Base-by-base conservation (phyloP, 1,140 invertebrate genomes). In the Ceratina australensis region DNA sequence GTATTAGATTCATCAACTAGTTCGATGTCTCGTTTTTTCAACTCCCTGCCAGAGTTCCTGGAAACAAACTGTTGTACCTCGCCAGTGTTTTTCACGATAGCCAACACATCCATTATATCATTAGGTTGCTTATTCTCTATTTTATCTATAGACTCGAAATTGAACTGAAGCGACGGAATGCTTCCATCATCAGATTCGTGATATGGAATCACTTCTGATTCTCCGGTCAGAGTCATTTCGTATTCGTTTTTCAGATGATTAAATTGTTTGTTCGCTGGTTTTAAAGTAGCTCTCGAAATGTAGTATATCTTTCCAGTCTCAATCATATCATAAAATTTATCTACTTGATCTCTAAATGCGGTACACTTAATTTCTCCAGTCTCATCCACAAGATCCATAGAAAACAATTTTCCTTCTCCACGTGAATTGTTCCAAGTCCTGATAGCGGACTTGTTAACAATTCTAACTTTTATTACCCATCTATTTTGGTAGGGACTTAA, bases 321-420 rank as follows among this genome's bases (percentile, higher is more conserved):
- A 79, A 99, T 94, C 90, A 98, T 94, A 87, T 98, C 95, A 89
- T 95, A 98, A 90, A 95, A 99, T 89, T 97, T 97, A 87, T 99
- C 98, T 81, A 96, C 96, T 84, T 95, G 93, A 76, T 97, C 96
- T 87, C 95, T 97, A 88, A 99, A 99, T 12, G 95, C 98, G 2
- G 98, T 99, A n/a, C 96, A 96, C 73, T 97, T 93, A 73, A 99
- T 99, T 92, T 99, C 98, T 13, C 98, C 98, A 85, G 95, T 97
- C 83, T 98, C 97, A 93, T 99, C 99, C 67, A 97, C 92, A 0
- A 99, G 91, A 91, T 98, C 97, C 91, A 99, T 95, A 82, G 95
- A 97, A 88, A 99, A 99, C 1, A 99, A 92, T 89, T 97, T 98
- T 1, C 98, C 98, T 92, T 98, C 97, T 0, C 98, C 98, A 66